A percentile compares a stretch with the other conserved stretches of the same genome.
phyloP scores from a whole-genome alignment of 2,113 vertebrate species.

The Python bivittatus region DNA sequence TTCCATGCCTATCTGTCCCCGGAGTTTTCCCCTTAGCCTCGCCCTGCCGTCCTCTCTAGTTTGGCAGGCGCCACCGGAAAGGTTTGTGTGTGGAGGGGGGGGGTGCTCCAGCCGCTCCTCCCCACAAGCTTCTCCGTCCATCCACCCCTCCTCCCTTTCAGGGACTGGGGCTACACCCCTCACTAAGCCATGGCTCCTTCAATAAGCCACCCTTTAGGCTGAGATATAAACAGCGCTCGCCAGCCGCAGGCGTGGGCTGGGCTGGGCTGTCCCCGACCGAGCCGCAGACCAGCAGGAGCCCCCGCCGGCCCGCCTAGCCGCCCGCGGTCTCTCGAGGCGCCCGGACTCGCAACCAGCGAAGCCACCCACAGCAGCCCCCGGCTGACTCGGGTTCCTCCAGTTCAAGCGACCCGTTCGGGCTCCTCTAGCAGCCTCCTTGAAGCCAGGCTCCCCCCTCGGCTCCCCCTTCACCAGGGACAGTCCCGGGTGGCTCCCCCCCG shows the following conservation, averaged over 20 bases:
- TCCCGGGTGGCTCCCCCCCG: neutral
- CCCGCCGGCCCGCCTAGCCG: too few species aligned
- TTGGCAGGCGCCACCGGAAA: neutral
- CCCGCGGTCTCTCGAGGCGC: neutral
- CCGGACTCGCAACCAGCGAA: neutral
- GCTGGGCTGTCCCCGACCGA: neutral
- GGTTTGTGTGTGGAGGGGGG: neutral
- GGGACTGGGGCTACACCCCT: neutral
- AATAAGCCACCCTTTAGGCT: neutral
- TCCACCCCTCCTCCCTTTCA: too few species aligned
- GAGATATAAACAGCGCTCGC: too few species aligned
- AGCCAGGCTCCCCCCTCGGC: neutral
- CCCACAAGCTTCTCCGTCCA: neutral
- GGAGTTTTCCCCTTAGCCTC: too few species aligned
- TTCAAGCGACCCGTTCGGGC: neutral
- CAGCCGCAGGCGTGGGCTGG: too few species aligned
- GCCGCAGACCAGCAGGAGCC: neutral
- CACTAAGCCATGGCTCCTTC: neutral
- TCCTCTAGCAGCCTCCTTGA: neutral
- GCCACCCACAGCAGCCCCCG: neutral
- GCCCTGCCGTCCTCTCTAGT: neutral
- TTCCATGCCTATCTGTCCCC: neutral
- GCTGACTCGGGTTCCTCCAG: neutral
- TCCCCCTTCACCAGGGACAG: neutral
- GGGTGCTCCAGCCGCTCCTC: neutral